phyloP scores from a whole-genome alignment of 2,888 invertebrate genomes.

The Beris morrisii region DNA sequence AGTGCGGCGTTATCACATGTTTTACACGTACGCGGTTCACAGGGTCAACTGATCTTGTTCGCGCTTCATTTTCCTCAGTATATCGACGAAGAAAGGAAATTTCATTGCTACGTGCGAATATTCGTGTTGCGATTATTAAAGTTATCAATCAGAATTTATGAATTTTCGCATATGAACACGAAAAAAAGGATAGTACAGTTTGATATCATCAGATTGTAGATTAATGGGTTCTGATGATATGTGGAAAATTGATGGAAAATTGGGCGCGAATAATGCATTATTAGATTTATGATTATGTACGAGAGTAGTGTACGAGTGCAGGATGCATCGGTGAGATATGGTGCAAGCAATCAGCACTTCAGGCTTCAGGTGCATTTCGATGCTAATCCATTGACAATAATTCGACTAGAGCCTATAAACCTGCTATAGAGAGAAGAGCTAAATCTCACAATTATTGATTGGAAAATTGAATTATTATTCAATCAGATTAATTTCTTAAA shows the following conservation, averaged over 20 bases:
- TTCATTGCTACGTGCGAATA: conserved; percentile 22
- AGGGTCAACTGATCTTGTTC: conserved; percentile 38
- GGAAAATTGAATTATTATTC: no score
- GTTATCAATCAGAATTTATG: neutral
- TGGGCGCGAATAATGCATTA: conserved; percentile 12
- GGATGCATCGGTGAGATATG: no score
- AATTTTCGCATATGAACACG: conserved; percentile 14
- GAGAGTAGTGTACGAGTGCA: no score
- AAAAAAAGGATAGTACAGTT: neutral
- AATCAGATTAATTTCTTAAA: no score
- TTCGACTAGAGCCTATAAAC: no score
- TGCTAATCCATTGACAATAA: no score
- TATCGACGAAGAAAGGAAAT: conserved; percentile 9
- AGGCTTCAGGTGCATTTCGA: no score
- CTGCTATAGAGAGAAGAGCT: no score
- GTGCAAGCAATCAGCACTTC: no score
- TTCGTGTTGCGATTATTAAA: neutral
- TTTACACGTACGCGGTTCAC: conserved; percentile 34
- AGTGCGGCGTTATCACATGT: conserved; percentile 33
- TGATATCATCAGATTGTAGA: conserved; percentile 15
- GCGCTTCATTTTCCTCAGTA: conserved; percentile 23
- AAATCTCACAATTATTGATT: no score
- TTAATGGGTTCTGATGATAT: conserved; percentile 12
- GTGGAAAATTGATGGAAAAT: conserved; percentile 8
- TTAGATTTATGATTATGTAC: no score